A percentile compares a stretch with the other conserved stretches of the same genome.
Conservation (phyloP, 2,888 invertebrate species). For the Cistogaster globosa region DNA sequence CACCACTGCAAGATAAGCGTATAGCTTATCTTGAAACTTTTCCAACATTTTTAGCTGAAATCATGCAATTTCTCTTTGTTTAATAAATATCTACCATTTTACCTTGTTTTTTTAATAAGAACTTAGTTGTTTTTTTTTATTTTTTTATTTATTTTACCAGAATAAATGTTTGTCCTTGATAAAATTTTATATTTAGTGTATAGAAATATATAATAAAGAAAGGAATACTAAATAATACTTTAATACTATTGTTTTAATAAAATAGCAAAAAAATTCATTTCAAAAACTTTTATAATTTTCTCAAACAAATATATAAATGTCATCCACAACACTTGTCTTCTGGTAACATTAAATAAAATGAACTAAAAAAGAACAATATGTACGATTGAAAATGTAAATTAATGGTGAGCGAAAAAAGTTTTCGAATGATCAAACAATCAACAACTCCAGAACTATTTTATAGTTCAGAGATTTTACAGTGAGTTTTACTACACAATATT, state of each 20-base stretch:
- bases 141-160: too few species aligned
- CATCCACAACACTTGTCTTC: constrained; percentile 40
- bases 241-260: constrained; percentile 20
- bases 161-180: too few species aligned
- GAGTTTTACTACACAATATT: background rate
- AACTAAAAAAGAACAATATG: constrained; percentile 8
- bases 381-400: background rate
- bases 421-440: too few species aligned
- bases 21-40: too few species aligned
- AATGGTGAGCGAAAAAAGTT: background rate
- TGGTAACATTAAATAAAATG: constrained; percentile 13
- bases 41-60: too few species aligned
- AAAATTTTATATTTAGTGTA: too few species aligned
- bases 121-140: too few species aligned
- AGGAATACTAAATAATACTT: constrained; percentile 6
- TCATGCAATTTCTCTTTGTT: too few species aligned
- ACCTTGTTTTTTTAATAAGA: too few species aligned
- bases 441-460: background rate
- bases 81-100: too few species aligned
- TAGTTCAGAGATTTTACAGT: background rate
- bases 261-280: constrained; percentile 1
- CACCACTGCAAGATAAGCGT: too few species aligned
- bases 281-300: constrained; percentile 61
- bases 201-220: constrained; percentile 3
- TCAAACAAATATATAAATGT: constrained; percentile 34